A percentile compares a stretch with the other conserved stretches of the same genome.
Conservation (phyloP, 1,140 invertebrate species). For the Venturia canescens region DNA sequence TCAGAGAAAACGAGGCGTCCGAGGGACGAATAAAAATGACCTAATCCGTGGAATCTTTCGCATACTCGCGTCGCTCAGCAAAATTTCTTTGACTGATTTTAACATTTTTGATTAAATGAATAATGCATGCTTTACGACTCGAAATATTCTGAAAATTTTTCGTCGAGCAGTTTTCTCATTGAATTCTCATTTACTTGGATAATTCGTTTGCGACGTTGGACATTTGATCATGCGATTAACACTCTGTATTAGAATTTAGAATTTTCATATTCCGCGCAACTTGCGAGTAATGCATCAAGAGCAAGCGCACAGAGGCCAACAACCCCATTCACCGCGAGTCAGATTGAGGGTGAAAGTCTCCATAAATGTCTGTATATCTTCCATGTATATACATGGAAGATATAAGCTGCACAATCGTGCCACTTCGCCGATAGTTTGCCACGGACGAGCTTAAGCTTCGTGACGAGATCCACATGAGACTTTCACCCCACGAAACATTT, state of each 20-base stretch:
- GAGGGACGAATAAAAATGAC: too few relatives aligned
- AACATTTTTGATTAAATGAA: too few relatives aligned
- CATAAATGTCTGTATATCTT: not conserved
- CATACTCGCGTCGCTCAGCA: too few relatives aligned
- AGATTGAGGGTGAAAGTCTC: not conserved
- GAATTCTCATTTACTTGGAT: not conserved
- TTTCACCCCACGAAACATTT: constrained; percentile 9
- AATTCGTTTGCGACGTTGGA: not conserved
- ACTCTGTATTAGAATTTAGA: not conserved
- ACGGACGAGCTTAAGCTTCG: constrained; percentile 6
- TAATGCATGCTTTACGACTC: too few relatives aligned
- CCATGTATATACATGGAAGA: not conserved
- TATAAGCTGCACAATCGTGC: constrained; percentile 10
- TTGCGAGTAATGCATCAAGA: not conserved
- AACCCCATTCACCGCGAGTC: not conserved
- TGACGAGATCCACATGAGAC: not conserved
- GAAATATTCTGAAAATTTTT: too few relatives aligned
- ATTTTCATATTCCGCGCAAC: not conserved
- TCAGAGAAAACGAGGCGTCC: too few relatives aligned
- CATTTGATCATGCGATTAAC: not conserved
- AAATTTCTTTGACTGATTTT: too few relatives aligned
- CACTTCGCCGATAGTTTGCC: not conserved
- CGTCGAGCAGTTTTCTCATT: not conserved
- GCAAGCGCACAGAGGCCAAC: not conserved
- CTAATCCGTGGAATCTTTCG: too few relatives aligned